Evolutionary conservation across 1,140 invertebrate species (phyloP), one percentile per base, ranked within the genome.

Genomic region (Drosophila ambigua): DNA sequence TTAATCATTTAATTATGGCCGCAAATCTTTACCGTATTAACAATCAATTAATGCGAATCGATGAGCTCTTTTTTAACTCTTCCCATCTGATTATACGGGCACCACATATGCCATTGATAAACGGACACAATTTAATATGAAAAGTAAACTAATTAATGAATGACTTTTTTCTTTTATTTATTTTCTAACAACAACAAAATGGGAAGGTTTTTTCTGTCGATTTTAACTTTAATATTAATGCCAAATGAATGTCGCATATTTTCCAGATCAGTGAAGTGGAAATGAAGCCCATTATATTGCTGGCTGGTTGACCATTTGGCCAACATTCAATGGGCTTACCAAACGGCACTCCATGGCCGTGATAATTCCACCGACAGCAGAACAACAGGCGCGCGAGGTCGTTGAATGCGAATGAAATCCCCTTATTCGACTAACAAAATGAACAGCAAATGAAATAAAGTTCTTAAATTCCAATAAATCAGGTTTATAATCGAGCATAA

Each of bases 1-100:
- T 74, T 81, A 81, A 84, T 84, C 77, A 84, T 84, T 84, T 85
- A 85, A 81, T 85, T 85, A 73, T 81, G 48, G 63, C 81, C 72
- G 51, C 81, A 69, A 69, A 74, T 69, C 81, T 60, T 43, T 43
- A 57, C 44, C 82, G 51, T 69, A 81, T 84, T 84, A 85, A 84
- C 77, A 81, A 81, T 84, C 81, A 84, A 84, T 84, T 87, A 85
- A 80, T 85, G 67, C 64, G 67, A 74, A 77, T 69, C 72, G 50
- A 65, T 76, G 59, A 51, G 74, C 46, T 59, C 53, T 81, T 81
- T 79, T 67, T 64, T 24, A 50, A 63, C 54, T 26, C 5, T 35
- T 9, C 7, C 11, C 9, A 39, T 39, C 11, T 23, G n/a, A 13
- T 44, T 46, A 24, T 48, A 63, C 45, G 66, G 53, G 23, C 57